Evolutionary conservation across 2,797 vertebrate species (phyloP), one percentile per base, ranked within the genome.

Genomic region (Coregonus sp.): DNA sequence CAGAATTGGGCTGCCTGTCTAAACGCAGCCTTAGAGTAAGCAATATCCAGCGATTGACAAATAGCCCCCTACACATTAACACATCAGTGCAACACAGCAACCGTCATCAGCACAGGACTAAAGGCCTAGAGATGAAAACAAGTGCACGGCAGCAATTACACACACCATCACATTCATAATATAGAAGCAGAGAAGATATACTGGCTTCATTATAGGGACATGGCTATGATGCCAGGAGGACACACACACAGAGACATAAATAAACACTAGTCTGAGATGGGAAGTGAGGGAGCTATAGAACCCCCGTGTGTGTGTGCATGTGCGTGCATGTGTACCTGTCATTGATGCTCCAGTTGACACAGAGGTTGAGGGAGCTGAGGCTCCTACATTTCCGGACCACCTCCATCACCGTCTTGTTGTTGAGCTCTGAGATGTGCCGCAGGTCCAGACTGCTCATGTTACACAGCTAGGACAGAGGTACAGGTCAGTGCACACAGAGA

Each of bases 271-370:
- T 18, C 16, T 18, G 54, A 59, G 1, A 20, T n/a, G 1, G 56
- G 7, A 59, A 18, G 18, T 7, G 6, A n/a, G 18, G n/a, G n/a
- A n/a, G 56, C 18, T 59, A 20, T 16, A 59, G 33, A 37, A 54
- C 40, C 7, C 37, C 1, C 7, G 7, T 40, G 37, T 40, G 37
- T 40, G 37, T 40, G 37, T 40, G 14, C 16, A 54, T 20, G 16
- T 59, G 71, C 51, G 16, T 16, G 76, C 7, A 51, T 18, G 11
- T 87, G 2, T 94, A 98, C 98, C 96, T 96, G 96, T 99, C 98
- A 81, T 99, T 96, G 92, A 99, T 99, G 95, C 97, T 98, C 96
- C 97, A 98, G 93, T 99, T 99, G 91, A 99, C 95, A 93, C 97
- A 99, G 61, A 99, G 97, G 94, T 99, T 99, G 86, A 98, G 96